Base-by-base conservation (phyloP, 2,113 vertebrate genomes). In the Stictonetta naevosa region DNA sequence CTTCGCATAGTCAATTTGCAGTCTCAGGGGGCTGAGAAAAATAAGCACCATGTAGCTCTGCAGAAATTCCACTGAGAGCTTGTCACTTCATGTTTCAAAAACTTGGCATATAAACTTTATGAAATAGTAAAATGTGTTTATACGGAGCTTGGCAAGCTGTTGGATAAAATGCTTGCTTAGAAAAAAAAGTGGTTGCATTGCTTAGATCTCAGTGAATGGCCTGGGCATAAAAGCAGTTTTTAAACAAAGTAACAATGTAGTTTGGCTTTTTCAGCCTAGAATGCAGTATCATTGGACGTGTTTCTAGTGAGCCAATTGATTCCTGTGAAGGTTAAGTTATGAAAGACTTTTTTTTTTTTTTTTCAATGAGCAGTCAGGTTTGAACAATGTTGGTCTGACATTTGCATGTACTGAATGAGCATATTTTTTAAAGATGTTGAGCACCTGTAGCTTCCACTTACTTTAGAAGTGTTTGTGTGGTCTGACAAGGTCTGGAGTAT, bases 81-180 rank as follows among this genome's bases (percentile, higher is more conserved):
- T 90, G 72, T 93, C 82, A 78, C 69, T 95, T 96, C 62, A 22
- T 44, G 74, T 92, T 96, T 94, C 79, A 91, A 73, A 93, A 95
- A 92, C 46, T 80, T 90, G 95, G 84, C 84, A 0, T 82, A 38
- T 68, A 90, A 75, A 88, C 79, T 97, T 95, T 85, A 82, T 91
- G 91, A 92, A 95, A 92, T 85, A 93, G 83, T 96, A 92, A 96
- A 95, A 93, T 89, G 88, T 94, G 94, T 96, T 97, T 96, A 92
- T 91, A 81, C 2, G 13, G 68, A 92, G 77, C 58, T 90, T 95
- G 86, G 86, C 87, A 90, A 91, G 79, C 93, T 91, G 52, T 82
- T 93, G 2, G 23, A 86, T 86, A 91, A 77, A 96, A 50, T 50
- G 25, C 75, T 82, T 95, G 77, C 46, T 48, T 92, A 59, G 7